Conservation (phyloP, 2,888 invertebrate species). For the Heliconius erato region DNA sequence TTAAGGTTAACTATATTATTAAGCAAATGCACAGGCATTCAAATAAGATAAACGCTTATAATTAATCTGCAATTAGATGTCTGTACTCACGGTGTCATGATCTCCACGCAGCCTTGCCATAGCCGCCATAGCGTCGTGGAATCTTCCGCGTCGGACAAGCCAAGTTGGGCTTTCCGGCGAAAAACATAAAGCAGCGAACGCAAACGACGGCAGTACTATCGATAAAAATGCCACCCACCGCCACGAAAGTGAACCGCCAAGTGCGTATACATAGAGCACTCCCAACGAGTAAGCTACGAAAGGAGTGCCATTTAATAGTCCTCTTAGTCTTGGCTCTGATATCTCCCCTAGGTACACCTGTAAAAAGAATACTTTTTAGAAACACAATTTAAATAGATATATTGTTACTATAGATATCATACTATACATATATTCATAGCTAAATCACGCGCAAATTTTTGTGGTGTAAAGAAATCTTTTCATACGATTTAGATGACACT, state of each 20-base stretch:
- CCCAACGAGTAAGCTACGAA: slow-evolving; percentile 91
- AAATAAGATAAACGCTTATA: neutral
- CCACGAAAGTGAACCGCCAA: slow-evolving; percentile 90
- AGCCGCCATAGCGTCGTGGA: slow-evolving; percentile 85
- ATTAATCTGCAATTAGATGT: neutral
- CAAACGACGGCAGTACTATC: slow-evolving; percentile 86
- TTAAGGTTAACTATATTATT: too few relatives aligned
- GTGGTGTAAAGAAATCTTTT: neutral
- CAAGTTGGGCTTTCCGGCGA: slow-evolving; percentile 92
- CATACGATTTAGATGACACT: neutral
- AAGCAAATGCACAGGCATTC: neutral
- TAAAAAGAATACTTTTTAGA: neutral
- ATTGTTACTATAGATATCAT: too few relatives aligned
- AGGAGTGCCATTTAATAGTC: slow-evolving; percentile 89
- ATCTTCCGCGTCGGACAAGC: slow-evolving; percentile 88
- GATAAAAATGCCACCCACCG: slow-evolving; percentile 88
- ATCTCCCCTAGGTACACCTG: slow-evolving; percentile 92
- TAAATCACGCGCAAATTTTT: too few relatives aligned
- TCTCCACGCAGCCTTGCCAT: slow-evolving; percentile 87
- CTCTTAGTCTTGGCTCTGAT: slow-evolving; percentile 89
- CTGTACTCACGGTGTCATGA: slow-evolving; percentile 81
- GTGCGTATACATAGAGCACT: slow-evolving; percentile 89
- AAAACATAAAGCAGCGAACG: slow-evolving; percentile 87
- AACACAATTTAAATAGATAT: neutral
- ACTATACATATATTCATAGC: too few relatives aligned